Evolutionary conservation across 2,113 vertebrate genomes (phyloP).

Genomic region (Ovibos moschatus): DNA sequence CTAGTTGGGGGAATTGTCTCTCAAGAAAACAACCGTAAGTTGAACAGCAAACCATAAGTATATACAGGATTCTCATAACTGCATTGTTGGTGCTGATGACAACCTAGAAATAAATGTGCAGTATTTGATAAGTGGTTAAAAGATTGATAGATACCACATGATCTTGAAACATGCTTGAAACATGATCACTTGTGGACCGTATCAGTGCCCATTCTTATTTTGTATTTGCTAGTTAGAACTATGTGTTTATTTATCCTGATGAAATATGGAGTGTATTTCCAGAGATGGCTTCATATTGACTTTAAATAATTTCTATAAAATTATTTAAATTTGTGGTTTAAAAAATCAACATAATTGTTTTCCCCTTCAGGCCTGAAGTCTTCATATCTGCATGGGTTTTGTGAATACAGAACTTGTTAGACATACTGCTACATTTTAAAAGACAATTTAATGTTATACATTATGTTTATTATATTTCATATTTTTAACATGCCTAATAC

Average conservation of each 20-base stretch:
- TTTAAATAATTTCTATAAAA: neutral
- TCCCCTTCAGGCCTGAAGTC: neutral
- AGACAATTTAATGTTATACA: neutral
- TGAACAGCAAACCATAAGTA: neutral
- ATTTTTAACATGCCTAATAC: neutral
- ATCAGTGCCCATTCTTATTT: neutral
- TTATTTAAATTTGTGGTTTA: neutral
- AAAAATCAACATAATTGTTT: neutral
- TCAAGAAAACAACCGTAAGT: neutral
- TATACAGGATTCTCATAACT: neutral
- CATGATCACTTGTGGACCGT: neutral
- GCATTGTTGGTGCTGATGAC: neutral
- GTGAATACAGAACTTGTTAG: neutral
- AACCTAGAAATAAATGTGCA: conserved; percentile 12
- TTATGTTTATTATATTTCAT: neutral
- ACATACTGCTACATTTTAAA: neutral
- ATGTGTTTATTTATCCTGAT: neutral
- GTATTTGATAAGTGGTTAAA: neutral
- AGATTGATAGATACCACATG: neutral
- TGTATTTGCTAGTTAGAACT: neutral
- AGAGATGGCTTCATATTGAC: neutral
- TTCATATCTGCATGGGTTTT: neutral
- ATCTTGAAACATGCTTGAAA: neutral
- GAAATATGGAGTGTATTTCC: neutral
- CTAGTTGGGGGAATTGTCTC: neutral